Percentiles rank a stretch among this genome's conserved stretches.
Conservation (phyloP, 92 coral and sea anemone species). For the Porites lobata region DNA sequence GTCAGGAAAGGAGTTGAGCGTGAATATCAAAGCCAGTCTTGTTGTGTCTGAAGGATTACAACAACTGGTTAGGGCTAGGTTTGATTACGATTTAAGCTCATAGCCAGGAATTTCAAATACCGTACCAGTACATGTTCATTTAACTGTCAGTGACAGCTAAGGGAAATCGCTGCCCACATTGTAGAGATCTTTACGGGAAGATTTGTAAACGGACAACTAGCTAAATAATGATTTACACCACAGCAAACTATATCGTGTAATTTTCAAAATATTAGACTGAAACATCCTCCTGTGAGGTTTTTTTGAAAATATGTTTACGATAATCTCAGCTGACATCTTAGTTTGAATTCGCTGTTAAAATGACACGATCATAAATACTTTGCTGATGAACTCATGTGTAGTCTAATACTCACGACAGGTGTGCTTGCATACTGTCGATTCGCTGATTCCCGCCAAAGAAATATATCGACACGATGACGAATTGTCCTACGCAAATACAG, state of each 20-base stretch:
- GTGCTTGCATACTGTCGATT: too few relatives aligned
- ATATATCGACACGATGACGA: too few relatives aligned
- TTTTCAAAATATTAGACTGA: background rate
- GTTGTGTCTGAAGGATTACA: conserved; percentile 22
- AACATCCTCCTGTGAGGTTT: background rate
- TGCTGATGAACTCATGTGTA: too few relatives aligned
- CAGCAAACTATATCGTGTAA: background rate
- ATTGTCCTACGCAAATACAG: too few relatives aligned
- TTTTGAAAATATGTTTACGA: background rate
- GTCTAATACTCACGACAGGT: too few relatives aligned
- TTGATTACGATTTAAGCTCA: conserved; percentile 14
- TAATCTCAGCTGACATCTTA: background rate
- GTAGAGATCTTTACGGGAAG: background rate
- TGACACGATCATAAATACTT: background rate
- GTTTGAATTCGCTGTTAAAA: background rate
- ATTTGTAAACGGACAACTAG: too few relatives aligned
- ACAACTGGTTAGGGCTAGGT: conserved; percentile 23
- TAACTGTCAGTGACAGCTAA: background rate
- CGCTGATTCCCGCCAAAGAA: too few relatives aligned
- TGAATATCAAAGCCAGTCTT: conserved; percentile 21
- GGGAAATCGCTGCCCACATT: background rate
- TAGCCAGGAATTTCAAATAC: background rate
- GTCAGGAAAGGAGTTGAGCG: background rate
- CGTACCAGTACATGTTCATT: background rate
- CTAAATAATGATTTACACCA: too few relatives aligned